These are phyloP conservation scores for rabbit (Oryctolagus cuniculus) DNA, from an alignment of 2,113 vertebrate species.

Conservation along the genomic window DNA sequence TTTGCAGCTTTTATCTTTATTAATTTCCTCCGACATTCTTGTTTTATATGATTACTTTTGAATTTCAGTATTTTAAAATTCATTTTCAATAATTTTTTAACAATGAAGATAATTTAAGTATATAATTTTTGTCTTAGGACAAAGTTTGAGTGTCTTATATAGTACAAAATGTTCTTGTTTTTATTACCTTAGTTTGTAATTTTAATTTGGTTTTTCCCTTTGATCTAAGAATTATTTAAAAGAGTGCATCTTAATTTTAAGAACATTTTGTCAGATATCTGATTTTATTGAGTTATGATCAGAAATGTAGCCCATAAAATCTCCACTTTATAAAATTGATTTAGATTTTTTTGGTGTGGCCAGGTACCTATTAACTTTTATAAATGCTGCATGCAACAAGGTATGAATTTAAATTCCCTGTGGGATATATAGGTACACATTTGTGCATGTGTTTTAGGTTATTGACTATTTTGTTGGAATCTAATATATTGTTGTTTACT, in stretches of 20 bases:
- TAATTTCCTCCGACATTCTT: not conserved
- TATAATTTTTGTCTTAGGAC: not conserved
- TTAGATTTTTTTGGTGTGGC: not conserved
- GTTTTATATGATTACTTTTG: not conserved
- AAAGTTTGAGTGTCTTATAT: not conserved
- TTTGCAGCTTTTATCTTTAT: slow-evolving; percentile 27
- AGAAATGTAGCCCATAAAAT: slow-evolving; percentile 3
- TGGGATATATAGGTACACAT: not conserved
- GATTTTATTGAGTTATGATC: not conserved
- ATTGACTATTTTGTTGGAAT: not conserved
- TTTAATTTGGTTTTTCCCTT: not conserved
- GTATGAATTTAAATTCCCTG: not conserved
- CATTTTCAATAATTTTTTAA: not conserved
- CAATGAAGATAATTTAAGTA: not conserved
- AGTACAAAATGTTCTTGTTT: not conserved
- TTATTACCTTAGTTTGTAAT: not conserved
- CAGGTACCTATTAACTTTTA: not conserved
- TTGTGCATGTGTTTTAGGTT: not conserved
- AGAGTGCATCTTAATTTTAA: not conserved
- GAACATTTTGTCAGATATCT: not conserved
- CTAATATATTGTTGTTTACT: not conserved
- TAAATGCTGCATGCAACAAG: not conserved
- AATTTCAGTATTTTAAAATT: not conserved
- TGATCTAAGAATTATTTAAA: not conserved
- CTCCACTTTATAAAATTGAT: not conserved